Evolutionary conservation across 2,113 vertebrate species (phyloP), one percentile per base, ranked within the genome.

Genomic region (Erythrocercus mccallii): DNA sequence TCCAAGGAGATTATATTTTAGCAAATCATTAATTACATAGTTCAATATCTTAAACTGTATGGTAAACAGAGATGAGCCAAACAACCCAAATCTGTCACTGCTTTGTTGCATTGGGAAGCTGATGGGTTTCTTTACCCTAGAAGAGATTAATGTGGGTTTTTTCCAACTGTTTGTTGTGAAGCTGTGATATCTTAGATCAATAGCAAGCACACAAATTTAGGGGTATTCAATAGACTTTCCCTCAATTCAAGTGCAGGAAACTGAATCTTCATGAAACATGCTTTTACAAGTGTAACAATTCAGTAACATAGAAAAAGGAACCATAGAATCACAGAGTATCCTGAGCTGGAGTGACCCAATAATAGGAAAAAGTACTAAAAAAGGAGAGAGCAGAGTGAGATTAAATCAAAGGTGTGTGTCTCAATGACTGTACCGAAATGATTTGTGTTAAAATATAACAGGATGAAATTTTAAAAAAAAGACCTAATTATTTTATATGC

Each of bases 1-100:
- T 95, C 81, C 73, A 87, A 57, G 56, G 60, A 77, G 85, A 92
- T 94, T 95, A 64, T 92, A 82, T 88, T 96, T 96, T 66, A 96
- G 61, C 54, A 73, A 92, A 89, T 73, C 80, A 95, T 97, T 94
- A 94, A 93, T 94, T 88, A 96, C 76, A 47, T 31, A 73, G 48
- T 82, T 92, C 85, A 96, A 79, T 88, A 91, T 69, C 57, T 91
- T 94, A 84, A 96, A 94, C 70, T 73, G 37, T 79, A 64, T 44
- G 23, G 42, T 88, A 96, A 97, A 96, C 80, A 94, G 3, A 81
- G 70, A 96, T 54, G 56, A 93, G 81, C 40, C 66, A 62, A 94
- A 86, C 40, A 94, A 90, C 68, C 84, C 64, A 83, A 79, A 95
- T 94, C 73, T 68, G 66, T 91, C 69, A 91, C 44, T 90, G 58